Base-by-base conservation (phyloP, 2,888 invertebrate genomes). In the Apoda limacodes region DNA sequence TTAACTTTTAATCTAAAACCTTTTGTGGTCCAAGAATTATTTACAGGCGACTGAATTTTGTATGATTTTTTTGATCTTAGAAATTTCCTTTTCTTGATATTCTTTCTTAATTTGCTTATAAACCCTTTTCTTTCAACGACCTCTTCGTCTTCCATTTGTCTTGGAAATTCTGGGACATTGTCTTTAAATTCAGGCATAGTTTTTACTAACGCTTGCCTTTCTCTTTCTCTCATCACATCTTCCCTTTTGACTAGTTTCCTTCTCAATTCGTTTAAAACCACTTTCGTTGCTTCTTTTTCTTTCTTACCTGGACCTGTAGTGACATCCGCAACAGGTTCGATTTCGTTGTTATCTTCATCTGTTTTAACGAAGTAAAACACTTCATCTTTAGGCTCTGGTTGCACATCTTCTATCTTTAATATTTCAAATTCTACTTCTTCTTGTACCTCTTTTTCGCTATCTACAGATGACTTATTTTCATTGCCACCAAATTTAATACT, bases 281-380 rank as follows among this genome's bases (percentile, higher is more conserved):
- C 50, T 50, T 66, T 71, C 2, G 70, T 67, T 0, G 60, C 48
- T 11, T 76, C 70, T 9, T 52, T 70, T 34, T 81, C 81, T 38
- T 57, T 71, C 34, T 53, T 55, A 0, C 81, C 81, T 0, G 82
- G 82, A 0, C 48, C 69, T 0, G 74, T 76, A 0, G 55, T 55
- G 2, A 67, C 34, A 46, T 80, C 78, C 3, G 49, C 60, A 0
- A 55, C 56, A 3, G 57, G 45, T 21, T 52, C 53, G 12, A 48
- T 20, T 7, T 3, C 3, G 1, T 32, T 12, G 9, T 51, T 55
- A 37, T 72, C 71, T 1, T 75, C 76, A 2, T 78, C 78, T 1
- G 72, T 78, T 50, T 59, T 75, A 1, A 76, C 48, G 20, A 61
- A 76, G 52, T 74, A 82, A 46, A 74, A 82, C 26, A 82, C 82